These are phyloP conservation scores for Mya arenaria DNA, from an alignment of 1,140 invertebrate genomes.

Conservation along the genomic window DNA sequence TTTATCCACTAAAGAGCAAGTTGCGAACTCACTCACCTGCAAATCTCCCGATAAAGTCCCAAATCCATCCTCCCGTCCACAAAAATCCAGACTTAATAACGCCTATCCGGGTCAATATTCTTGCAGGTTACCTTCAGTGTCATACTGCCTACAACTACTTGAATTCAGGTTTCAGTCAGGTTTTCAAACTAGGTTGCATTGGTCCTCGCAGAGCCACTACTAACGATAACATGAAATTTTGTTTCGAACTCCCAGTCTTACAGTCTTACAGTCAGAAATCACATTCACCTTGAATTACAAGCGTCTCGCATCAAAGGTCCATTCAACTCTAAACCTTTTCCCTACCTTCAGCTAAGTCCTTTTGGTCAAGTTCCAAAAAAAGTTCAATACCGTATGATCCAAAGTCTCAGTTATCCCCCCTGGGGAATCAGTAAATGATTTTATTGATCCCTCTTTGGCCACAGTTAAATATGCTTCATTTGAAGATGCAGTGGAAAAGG, in stretches of 20 bases:
- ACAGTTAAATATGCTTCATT: background rate
- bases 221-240: background rate
- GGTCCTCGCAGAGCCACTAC: background rate
- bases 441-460: background rate
- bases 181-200: background rate
- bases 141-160: background rate
- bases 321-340: background rate
- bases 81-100: background rate
- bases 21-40: background rate
- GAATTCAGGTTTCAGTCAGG: background rate
- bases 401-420: conserved; percentile 49
- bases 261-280: conserved; percentile 8
- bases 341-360: conserved; percentile 10
- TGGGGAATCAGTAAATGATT: conserved; percentile 18
- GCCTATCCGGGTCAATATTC: background rate
- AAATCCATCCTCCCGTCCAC: background rate
- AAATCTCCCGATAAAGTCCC: background rate
- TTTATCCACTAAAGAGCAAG: background rate
- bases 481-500: background rate
- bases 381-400: conserved; percentile 48
- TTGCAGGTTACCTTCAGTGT: background rate
- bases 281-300: conserved; percentile 37
- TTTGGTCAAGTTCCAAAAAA: conserved; percentile 54
- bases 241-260: background rate
- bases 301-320: conserved; percentile 6